Evolutionary conservation across 2,888 invertebrate species (phyloP).

Genomic region (Dendrolimus pini): DNA sequence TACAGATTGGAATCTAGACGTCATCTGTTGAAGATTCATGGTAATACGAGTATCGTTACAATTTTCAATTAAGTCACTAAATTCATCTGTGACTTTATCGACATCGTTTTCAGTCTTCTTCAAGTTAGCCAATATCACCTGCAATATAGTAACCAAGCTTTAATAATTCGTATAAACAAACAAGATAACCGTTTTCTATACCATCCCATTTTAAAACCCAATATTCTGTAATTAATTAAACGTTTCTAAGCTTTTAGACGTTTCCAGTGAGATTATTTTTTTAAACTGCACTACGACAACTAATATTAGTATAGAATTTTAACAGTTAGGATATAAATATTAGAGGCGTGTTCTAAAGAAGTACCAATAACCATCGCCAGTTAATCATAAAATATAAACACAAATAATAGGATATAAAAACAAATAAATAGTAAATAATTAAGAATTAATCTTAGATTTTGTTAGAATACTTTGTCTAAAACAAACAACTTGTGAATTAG

Average conservation of each 20-base stretch:
- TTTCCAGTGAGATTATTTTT: constrained; percentile 9
- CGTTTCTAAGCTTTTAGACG: too few species aligned
- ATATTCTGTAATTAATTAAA: too few species aligned
- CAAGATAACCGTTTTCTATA: too few species aligned
- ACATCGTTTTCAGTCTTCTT: constrained; percentile 91
- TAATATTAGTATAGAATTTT: constrained; percentile 53
- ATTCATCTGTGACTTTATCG: constrained; percentile 90
- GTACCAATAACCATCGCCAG: constrained; percentile 34
- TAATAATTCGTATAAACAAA: too few species aligned
- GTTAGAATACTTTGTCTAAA: constrained; percentile 33
- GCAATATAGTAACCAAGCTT: constrained; percentile 14
- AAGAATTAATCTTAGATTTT: constrained; percentile 6
- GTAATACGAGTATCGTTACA: constrained; percentile 92
- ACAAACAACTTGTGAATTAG: constrained; percentile 50
- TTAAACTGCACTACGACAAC: constrained; percentile 66
- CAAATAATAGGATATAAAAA: constrained; percentile 15
- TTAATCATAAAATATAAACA: constrained; percentile 29
- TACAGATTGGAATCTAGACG: constrained; percentile 92
- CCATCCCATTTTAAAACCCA: too few species aligned
- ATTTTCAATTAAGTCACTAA: constrained; percentile 88
- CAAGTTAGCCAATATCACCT: constrained; percentile 86
- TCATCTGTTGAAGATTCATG: constrained; percentile 92
- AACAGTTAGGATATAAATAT: constrained; percentile 18
- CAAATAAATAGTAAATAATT: constrained; percentile 7
- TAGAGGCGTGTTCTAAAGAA: constrained; percentile 25